These are phyloP conservation scores for Phyllostomus discolor DNA, from an alignment of 2,113 vertebrate species.

Conservation along the genomic window DNA sequence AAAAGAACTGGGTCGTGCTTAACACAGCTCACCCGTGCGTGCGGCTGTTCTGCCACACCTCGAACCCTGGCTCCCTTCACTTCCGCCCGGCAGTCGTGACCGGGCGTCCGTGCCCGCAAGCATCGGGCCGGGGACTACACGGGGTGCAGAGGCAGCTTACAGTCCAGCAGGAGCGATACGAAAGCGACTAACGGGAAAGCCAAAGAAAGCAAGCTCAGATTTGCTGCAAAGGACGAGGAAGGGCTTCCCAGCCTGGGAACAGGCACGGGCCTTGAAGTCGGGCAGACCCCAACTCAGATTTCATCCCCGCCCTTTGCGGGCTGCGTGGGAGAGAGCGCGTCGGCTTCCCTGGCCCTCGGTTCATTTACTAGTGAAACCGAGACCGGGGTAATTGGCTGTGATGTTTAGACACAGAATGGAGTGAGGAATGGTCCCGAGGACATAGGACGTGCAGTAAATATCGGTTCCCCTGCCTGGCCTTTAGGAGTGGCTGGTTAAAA, in stretches of 20 bases:
- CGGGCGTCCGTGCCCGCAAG: not conserved
- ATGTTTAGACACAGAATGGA: not conserved
- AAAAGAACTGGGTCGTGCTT: not conserved
- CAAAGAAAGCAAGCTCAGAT: not conserved
- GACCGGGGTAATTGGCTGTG: not conserved
- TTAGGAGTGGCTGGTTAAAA: not conserved
- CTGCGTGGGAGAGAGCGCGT: not conserved
- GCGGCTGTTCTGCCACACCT: not conserved
- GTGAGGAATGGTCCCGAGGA: not conserved
- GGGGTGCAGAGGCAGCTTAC: not conserved
- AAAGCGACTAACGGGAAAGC: not conserved
- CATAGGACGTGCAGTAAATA: not conserved
- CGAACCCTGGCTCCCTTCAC: not conserved
- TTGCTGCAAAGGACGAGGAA: not conserved
- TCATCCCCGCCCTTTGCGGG: not conserved
- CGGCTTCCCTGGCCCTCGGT: not conserved
- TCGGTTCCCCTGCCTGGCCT: not conserved
- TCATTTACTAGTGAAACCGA: not conserved
- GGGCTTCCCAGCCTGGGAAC: not conserved
- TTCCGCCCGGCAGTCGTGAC: not conserved
- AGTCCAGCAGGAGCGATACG: not conserved
- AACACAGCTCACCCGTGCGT: rapidly evolving
- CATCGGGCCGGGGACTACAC: not conserved
- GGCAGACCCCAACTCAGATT: not conserved
- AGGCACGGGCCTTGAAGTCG: not conserved